These are phyloP conservation scores for Berghia stephanieae DNA, from an alignment of 1,140 invertebrate genomes.

Conservation along the genomic window DNA sequence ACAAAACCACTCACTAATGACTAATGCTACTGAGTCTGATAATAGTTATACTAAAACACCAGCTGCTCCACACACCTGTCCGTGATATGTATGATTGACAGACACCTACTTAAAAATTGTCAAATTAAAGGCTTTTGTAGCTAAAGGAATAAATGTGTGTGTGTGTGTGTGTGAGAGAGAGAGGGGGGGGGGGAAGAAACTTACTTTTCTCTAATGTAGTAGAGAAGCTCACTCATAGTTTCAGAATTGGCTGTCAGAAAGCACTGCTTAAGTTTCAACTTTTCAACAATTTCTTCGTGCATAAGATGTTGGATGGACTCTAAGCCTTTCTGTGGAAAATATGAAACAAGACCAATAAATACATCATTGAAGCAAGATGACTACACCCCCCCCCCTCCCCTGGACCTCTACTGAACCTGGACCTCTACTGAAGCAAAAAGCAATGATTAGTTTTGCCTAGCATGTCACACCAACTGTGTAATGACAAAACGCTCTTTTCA, in stretches of 20 bases:
- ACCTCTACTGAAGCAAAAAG: neutral
- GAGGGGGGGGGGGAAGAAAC: too few species aligned
- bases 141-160: neutral
- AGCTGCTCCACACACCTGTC: neutral
- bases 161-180: too few species aligned
- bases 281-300: conserved; percentile 45
- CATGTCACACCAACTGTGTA: neutral
- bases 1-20: too few species aligned
- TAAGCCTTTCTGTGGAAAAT: conserved; percentile 37
- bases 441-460: neutral
- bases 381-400: too few species aligned
- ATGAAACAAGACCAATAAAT: neutral
- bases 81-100: neutral
- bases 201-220: conserved; percentile 48
- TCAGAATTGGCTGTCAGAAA: conserved; percentile 43
- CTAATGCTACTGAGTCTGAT: neutral
- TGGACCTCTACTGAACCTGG: too few species aligned
- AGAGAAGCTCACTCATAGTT: conserved; percentile 46
- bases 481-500: neutral
- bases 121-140: neutral
- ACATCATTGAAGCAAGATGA: neutral
- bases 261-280: conserved; percentile 39
- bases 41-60: neutral
- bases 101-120: neutral
- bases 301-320: conserved; percentile 33